These are phyloP conservation scores for Sinocyclocheilus grahami DNA, from an alignment of 2,113 vertebrate species.

Conservation along the genomic window DNA sequence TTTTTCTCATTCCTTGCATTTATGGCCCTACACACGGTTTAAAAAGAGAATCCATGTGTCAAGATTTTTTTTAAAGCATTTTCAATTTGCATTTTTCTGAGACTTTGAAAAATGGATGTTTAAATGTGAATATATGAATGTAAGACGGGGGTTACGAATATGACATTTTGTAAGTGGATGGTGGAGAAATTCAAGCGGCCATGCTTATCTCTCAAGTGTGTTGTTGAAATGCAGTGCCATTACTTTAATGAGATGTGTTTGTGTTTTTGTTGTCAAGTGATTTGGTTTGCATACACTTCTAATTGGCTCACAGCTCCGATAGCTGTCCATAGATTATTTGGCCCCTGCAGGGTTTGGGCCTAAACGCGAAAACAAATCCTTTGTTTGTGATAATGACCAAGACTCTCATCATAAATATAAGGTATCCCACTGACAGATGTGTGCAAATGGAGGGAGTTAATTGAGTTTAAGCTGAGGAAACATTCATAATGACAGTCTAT, in stretches of 20 bases:
- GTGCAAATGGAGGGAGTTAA: slow-evolving; percentile 23
- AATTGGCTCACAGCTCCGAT: not conserved
- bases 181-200: not conserved
- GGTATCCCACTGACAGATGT: slow-evolving; percentile 11
- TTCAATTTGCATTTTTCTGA: not conserved
- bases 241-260: slow-evolving; percentile 1
- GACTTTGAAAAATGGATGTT: not conserved
- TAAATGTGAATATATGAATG: slow-evolving; percentile 24
- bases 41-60: slow-evolving; percentile 15
- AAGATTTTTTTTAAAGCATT: slow-evolving; percentile 23
- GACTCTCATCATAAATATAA: not conserved
- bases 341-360: not conserved
- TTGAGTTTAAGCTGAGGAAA: slow-evolving; percentile 21
- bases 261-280: not conserved
- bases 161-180: not conserved
- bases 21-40: slow-evolving; percentile 17
- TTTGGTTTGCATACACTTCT: not conserved
- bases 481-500: slow-evolving; percentile 18
- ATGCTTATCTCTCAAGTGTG: not conserved
- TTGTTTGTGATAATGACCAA: slow-evolving; percentile 27
- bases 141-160: not conserved
- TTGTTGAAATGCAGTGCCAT: not conserved
- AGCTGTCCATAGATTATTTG: slow-evolving; percentile 21
- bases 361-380: slow-evolving; percentile 23
- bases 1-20: slow-evolving; percentile 49